Evolutionary conservation across 2,113 vertebrate species (phyloP).

Genomic region (Baryphthengus martii): DNA sequence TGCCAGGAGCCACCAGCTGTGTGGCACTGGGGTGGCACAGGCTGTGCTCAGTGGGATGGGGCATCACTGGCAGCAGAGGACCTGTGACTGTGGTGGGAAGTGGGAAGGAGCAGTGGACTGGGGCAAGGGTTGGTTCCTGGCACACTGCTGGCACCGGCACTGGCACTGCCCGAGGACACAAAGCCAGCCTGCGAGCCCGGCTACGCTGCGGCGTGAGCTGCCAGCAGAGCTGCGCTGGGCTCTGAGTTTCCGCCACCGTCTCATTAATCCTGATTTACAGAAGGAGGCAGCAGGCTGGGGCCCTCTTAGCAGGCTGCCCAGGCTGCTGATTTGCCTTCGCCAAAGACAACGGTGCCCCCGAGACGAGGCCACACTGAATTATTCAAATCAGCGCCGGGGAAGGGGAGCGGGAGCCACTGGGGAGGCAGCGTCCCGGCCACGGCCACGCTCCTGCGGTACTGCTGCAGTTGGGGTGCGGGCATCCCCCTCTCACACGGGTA

Average conservation of each 20-base stretch:
- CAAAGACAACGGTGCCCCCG: slow-evolving; percentile 84
- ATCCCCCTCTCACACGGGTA: slow-evolving; percentile 18
- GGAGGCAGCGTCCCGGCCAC: background rate
- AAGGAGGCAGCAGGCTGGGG: slow-evolving; percentile 80
- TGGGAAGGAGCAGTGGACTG: accelerated
- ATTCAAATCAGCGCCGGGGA: slow-evolving; percentile 79
- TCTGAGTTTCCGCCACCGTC: slow-evolving; percentile 72
- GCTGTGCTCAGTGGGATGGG: background rate
- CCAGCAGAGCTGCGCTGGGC: slow-evolving; percentile 64
- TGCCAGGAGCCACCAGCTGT: accelerated
- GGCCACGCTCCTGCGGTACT: background rate
- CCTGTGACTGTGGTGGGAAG: accelerated
- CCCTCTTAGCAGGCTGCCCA: slow-evolving; percentile 74
- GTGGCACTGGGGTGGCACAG: background rate
- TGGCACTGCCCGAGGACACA: slow-evolving; percentile 43
- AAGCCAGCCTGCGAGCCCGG: slow-evolving; percentile 9
- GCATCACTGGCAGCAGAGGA: background rate
- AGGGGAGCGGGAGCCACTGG: background rate
- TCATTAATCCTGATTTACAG: slow-evolving; percentile 95
- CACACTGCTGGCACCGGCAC: background rate
- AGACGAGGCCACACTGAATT: slow-evolving; percentile 83
- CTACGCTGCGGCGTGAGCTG: background rate
- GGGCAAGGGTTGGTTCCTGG: slow-evolving; percentile 4
- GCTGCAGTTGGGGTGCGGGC: slow-evolving; percentile 50
- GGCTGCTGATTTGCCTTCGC: slow-evolving; percentile 81